phyloP scores from a whole-genome alignment of 2,888 invertebrate genomes.

The Microdon myrmicae region DNA sequence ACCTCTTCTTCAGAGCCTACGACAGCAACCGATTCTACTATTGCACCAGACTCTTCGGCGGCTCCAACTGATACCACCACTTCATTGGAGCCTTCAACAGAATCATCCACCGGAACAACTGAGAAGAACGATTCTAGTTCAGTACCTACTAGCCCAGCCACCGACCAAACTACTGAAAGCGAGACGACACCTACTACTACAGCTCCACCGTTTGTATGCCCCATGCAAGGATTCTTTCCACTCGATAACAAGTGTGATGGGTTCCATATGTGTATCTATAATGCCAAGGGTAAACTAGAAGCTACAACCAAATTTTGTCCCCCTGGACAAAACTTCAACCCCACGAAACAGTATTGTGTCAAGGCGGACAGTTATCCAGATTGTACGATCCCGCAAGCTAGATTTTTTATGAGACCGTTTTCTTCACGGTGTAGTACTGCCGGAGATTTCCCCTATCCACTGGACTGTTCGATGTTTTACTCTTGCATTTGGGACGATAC shows the following conservation, averaged over 20 bases:
- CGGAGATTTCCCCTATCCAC: conserved; percentile 34
- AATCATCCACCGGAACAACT: not conserved
- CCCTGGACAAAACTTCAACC: conserved; percentile 54
- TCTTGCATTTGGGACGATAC: conserved; percentile 30
- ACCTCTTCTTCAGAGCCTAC: conserved; percentile 1
- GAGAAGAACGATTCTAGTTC: conserved; percentile 7
- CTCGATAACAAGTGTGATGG: conserved; percentile 49
- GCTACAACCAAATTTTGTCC: conserved; percentile 52
- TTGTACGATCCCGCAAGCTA: conserved; percentile 53
- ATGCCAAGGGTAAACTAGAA: conserved; percentile 4
- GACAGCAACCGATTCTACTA: not conserved
- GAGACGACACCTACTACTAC: conserved; percentile 17
- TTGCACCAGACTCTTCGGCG: not conserved
- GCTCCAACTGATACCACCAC: too few species aligned
- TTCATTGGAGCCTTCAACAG: not conserved
- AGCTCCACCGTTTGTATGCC: conserved; percentile 47
- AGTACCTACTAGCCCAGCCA: not conserved
- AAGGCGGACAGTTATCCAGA: not conserved
- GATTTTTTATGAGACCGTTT: conserved; percentile 22
- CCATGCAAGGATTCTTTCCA: conserved; percentile 55
- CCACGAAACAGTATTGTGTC: conserved; percentile 48
- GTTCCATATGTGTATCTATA: conserved; percentile 53
- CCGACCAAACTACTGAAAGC: conserved; percentile 6
- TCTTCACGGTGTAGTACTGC: too few species aligned
- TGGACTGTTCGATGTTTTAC: conserved; percentile 39